Base-by-base conservation (phyloP, 2,888 invertebrate genomes). In the Cybosia mesomella region DNA sequence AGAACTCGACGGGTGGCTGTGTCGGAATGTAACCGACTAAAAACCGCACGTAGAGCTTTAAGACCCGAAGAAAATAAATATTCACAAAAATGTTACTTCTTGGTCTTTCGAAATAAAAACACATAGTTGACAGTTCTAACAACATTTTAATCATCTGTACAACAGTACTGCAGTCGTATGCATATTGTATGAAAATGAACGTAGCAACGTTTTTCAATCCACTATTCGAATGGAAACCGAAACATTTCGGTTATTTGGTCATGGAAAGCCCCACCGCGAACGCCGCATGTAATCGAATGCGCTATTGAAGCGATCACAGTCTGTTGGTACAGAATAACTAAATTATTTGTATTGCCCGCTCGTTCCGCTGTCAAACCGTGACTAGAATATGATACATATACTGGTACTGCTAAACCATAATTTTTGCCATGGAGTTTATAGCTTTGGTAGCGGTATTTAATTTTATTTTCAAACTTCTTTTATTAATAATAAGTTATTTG, bases 261-360 rank as follows among this genome's bases (percentile, higher is more conserved):
- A 85, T 83, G 85, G 78, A 74, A 83, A 82, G 83, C 85, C 83
- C 83, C 85, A 87, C 87, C 87, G 81, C 86, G 85, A 84, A 84
- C 71, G 78, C 90, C 88, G 83, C 89, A 85, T 88, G 89, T 88
- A 89, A 92, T 91, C 87, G 89, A 91, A 90, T 88, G 81, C 82
- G 79, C 77, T 85, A 88, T 89, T 84, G 87, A 79, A 83, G 76
- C 84, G 85, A 87, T 83, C 84, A 83, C 85, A 65, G 79, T 78
- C 79, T 81, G 81, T 85, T 81, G 83, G 81, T 82, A 75, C 82
- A 81, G 74, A 86, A 88, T 85, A 87, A 83, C 83, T 84, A 86
- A 86, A 85, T 87, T 83, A 86, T 88, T 88, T 83, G 80, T 83
- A 67, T 76, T 70, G 75, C 74, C 73, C 61, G 71, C 73, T 72